Base-by-base conservation (phyloP, 2,113 vertebrate genomes). In the Toxostoma redivivum region DNA sequence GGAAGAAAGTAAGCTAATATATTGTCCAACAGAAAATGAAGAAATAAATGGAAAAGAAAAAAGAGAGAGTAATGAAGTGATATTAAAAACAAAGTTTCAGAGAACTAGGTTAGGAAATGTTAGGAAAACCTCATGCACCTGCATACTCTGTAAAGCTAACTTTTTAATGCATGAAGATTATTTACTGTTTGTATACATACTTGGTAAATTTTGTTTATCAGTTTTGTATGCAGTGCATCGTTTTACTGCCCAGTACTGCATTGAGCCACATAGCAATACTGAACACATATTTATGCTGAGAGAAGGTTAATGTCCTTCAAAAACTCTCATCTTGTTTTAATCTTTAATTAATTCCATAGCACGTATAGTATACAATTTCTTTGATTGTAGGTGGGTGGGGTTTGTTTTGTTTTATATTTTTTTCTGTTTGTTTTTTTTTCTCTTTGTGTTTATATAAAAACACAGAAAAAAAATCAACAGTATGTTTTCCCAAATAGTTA, bases 371-470 rank as follows among this genome's bases (percentile, higher is more conserved):
- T 47, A 50, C 2, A 57, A 37, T 10, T 92, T 72, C 4, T 58
- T 6, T 33, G 53, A 5, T 1, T 61, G 35, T 40, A 11, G 7
- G 12, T 50, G 13, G 1, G 3, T 31, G 10, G 0, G 0, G 13
- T 40, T n/a, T 35, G 48, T 27, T 51, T 51, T 28, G 1, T 8
- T 58, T 60, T 65, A 7, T 19, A n/a, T 70, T 65, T 3, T 4
- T 9, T 81, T 56, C 18, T 77, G 5, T 14, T 10, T 20, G 24
- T 6, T 3, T 3, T 37, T 24, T 40, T 72, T 57, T 12, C 5
- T 12, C 3, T 7, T 21, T 61, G 2, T 48, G 6, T 40, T 83
- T 37, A 54, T 45, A 44, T 2, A 31, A 76, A 90, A 38, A 77
- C 20, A 35, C 4, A 31, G 5, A 13, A 15, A 66, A 61, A 70